Conservation (phyloP, 2,113 vertebrate genomes). For the Rhinopomastus cyanomelas region DNA sequence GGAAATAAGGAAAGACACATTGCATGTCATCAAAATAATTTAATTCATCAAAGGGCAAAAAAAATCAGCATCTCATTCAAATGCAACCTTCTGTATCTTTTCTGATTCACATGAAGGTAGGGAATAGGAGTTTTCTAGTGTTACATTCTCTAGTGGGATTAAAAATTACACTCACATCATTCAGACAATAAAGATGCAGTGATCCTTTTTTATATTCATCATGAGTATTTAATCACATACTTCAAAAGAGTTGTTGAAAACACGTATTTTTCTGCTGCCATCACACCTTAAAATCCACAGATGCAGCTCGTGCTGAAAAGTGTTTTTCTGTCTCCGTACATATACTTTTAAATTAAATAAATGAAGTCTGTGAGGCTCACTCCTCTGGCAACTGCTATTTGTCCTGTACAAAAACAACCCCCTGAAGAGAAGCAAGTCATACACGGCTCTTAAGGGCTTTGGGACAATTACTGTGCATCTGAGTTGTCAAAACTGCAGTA, state of each 20-base stretch:
- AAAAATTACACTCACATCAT: neutral
- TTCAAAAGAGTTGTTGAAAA: constrained; percentile 38
- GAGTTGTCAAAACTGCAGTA: constrained; percentile 68
- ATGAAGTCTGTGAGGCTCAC: constrained; percentile 28
- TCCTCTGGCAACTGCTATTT: constrained; percentile 67
- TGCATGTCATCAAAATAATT: neutral
- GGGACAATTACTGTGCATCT: constrained; percentile 69
- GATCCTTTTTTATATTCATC: neutral
- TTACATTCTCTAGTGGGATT: neutral
- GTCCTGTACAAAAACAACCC: constrained; percentile 69
- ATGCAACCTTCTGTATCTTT: neutral
- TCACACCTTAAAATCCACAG: constrained; percentile 17
- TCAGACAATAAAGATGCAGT: neutral
- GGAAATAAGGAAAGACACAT: constrained; percentile 1
- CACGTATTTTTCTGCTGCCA: neutral
- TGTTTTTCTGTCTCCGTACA: constrained; percentile 56
- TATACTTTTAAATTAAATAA: constrained; percentile 67
- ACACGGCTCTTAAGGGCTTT: constrained; percentile 55
- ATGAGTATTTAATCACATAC: neutral
- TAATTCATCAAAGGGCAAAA: neutral
- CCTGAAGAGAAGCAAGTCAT: constrained; percentile 67
- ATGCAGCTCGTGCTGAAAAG: neutral
- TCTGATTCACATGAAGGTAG: neutral
- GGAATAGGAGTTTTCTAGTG: neutral
- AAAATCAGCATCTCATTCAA: constrained; percentile 26